phyloP scores from a whole-genome alignment of 2,888 invertebrate genomes.

The Pedicia rivosa region DNA sequence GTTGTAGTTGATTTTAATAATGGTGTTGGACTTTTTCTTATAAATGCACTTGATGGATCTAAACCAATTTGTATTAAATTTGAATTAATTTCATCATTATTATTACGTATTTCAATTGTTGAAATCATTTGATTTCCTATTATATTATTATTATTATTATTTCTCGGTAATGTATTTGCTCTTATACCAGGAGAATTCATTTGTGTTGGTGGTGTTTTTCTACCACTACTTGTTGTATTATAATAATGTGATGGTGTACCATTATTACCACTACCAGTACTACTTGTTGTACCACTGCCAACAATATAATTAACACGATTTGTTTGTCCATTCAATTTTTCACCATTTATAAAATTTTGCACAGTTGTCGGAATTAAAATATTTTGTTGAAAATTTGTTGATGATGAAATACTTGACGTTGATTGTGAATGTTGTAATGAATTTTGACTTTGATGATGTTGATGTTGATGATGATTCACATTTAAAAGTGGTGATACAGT shows the following conservation, averaged over 20 bases:
- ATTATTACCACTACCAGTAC: not conserved
- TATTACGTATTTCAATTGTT: conserved; percentile 30
- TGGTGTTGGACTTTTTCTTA: conserved; percentile 31
- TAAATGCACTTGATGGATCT: conserved; percentile 39
- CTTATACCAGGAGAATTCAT: conserved; percentile 22
- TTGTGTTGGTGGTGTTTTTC: too few species aligned
- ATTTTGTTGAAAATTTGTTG: conserved; percentile 8
- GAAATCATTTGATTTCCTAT: conserved; percentile 36
- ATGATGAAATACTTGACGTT: conserved; percentile 29
- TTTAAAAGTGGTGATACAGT: conserved; percentile 26
- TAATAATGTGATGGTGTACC: conserved; percentile 14
- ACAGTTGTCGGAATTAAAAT: conserved; percentile 18
- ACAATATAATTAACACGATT: not conserved
- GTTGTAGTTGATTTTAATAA: conserved; percentile 26
- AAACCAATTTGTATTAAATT: conserved; percentile 46
- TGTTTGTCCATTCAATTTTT: conserved; percentile 8
- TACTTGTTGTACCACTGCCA: conserved; percentile 1
- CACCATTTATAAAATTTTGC: conserved; percentile 13
- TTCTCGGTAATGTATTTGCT: conserved; percentile 57
- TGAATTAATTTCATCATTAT: conserved; percentile 34
- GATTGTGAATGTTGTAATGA: conserved; percentile 28
- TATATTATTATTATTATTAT: conserved; percentile 22
- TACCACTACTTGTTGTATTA: conserved; percentile 17
- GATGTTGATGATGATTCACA: conserved; percentile 10
- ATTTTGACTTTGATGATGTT: conserved; percentile 7